Base-by-base conservation (phyloP, 2,888 invertebrate genomes). In the Tenthredo distinguenda region DNA sequence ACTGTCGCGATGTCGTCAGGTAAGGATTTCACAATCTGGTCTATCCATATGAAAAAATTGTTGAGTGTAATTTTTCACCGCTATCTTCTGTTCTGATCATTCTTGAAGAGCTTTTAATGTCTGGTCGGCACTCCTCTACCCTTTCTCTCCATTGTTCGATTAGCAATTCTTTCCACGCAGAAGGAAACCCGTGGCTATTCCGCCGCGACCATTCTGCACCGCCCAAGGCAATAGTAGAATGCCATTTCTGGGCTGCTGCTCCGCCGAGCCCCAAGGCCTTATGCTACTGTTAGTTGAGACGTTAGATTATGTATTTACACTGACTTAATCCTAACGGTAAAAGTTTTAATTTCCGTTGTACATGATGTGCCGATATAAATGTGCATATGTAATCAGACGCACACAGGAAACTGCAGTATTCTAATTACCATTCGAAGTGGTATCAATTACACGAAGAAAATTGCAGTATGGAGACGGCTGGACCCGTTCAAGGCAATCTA, bases 1-100 rank as follows among this genome's bases (percentile, higher is more conserved):
- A 98, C 94, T 98, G 98, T 94, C 96, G 98, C 90, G 98, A 98
- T 94, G 98, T 98, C 89, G 98, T 98, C 92, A 98, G 98, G 97
- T 98, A 95, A 95, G 93, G 88, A 65, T 26, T 37, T 71, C n/a
- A n/a, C 34, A 40, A 7, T 68, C 5, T 55, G 10, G 18, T 31
- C 7, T n/a, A 9, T 31, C 7, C 10, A 9, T 77, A 15, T 12
- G 21, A 21, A 62, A 26, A 62, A 62, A 9, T n/a, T 77, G n/a
- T 43, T n/a, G 2, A 50, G 77, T 31, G 55, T 34, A 34, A n/a
- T 31, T 77, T 34, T 5, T 9, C 26, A 7, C 31, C 9, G 34
- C n/a, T 18, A 9, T 31, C 15, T 55, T 37, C 9, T 21, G n/a
- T 47, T 40, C 72, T 21, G 43, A 18, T 12, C 40, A 43, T 40